Evolutionary conservation across 2,888 invertebrate genomes (phyloP).

Genomic region (Eupithecia dodoneata): DNA sequence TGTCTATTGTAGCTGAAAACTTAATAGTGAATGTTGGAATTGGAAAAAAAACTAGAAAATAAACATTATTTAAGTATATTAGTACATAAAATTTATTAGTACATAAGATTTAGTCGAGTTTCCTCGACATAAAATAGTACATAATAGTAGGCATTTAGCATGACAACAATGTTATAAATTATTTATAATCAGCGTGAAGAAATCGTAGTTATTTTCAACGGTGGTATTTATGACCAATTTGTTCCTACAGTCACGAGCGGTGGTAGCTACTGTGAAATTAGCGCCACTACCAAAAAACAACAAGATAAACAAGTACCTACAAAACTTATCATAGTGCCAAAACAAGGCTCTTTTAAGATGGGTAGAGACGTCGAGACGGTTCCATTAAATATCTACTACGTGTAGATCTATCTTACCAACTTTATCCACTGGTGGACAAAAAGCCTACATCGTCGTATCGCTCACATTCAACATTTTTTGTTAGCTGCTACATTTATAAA

Average conservation of each 20-base stretch:
- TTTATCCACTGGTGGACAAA: not conserved
- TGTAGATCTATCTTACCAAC: not conserved
- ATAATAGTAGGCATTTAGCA: not conserved
- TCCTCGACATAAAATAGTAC: not conserved
- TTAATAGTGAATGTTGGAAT: not conserved
- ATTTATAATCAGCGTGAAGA: constrained; percentile 20
- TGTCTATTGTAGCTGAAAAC: too few species aligned
- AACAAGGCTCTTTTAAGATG: not conserved
- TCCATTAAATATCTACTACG: not conserved
- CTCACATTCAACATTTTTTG: not conserved
- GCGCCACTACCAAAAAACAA: not conserved
- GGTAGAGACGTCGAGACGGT: not conserved
- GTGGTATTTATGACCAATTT: constrained; percentile 20
- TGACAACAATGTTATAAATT: not conserved
- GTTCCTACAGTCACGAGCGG: constrained; percentile 23
- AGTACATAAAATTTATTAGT: not conserved
- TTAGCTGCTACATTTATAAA: not conserved
- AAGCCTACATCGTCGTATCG: not conserved
- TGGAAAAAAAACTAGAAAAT: not conserved
- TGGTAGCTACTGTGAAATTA: not conserved
- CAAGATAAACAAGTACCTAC: not conserved
- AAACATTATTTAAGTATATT: not conserved
- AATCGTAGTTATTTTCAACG: constrained; percentile 7
- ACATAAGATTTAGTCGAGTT: not conserved
- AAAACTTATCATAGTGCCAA: not conserved